These are phyloP conservation scores for Nixonia krombeini DNA, from an alignment of 1,140 invertebrate genomes.

Conservation along the genomic window DNA sequence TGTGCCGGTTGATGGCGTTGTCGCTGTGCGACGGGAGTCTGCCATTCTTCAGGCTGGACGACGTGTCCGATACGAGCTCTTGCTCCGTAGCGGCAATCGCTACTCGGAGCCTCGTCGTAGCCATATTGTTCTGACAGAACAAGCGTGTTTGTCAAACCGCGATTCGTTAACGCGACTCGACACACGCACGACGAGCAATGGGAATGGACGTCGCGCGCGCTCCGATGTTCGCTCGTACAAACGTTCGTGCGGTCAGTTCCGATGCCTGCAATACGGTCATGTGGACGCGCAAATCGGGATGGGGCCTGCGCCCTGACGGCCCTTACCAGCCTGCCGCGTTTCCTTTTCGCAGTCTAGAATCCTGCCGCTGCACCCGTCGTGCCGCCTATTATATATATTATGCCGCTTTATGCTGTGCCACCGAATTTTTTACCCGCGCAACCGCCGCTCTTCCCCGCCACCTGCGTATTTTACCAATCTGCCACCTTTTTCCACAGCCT, in stretches of 20 bases:
- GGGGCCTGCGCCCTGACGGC: constrained; percentile 10
- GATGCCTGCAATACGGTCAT: constrained; percentile 1
- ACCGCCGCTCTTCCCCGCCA: too few relatives aligned
- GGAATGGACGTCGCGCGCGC: constrained; percentile 12
- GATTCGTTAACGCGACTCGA: neutral
- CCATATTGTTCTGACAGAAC: constrained; percentile 19
- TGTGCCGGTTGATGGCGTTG: constrained; percentile 34
- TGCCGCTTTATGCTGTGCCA: too few relatives aligned
- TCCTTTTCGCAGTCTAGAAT: too few relatives aligned
- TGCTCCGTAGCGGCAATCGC: constrained; percentile 25
- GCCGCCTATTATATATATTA: too few relatives aligned
- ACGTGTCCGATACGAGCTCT: constrained; percentile 16
- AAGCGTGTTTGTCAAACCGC: neutral
- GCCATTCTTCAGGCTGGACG: constrained; percentile 25
- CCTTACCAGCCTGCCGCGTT: neutral
- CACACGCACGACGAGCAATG: neutral
- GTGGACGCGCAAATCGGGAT: neutral
- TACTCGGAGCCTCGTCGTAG: constrained; percentile 30
- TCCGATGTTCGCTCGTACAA: constrained; percentile 1
- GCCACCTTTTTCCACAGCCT: too few relatives aligned
- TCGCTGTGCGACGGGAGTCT: constrained; percentile 30
- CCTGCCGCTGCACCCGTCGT: too few relatives aligned
- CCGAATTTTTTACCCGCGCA: too few relatives aligned
- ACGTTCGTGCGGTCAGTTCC: neutral
- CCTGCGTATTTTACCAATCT: too few relatives aligned